Evolutionary conservation across 2,888 invertebrate species (phyloP), one percentile per base, ranked within the genome.

Genomic region (Temnothorax unifasciatus): DNA sequence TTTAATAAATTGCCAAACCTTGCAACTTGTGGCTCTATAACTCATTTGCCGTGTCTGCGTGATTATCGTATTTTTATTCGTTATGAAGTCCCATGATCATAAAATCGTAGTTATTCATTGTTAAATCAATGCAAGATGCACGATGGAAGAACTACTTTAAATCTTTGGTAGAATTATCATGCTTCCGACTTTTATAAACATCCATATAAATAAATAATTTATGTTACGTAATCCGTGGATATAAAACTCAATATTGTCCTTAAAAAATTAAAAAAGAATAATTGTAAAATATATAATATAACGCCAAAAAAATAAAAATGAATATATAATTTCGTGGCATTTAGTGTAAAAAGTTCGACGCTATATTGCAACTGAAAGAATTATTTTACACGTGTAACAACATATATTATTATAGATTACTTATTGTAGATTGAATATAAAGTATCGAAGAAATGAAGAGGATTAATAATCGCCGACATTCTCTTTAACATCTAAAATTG

Each of bases 31-130:
- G 38, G 15, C 0, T 21, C 18, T 74, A 25, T 74, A 25, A 57
- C 25, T 15, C 2, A n/a, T 34, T 34, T 1, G 18, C 25, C 25
- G 3, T 41, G 18, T 34, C 0, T 34, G 6, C 6, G 34, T 34
- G 34, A n/a, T n/a, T 21, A 15, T 57, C 13, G 8, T 18, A n/a
- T 44, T 74, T 61, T 74, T 61, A 47, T 74, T 74, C 8, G 41
- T n/a, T 57, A 25, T 54, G 41, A 73, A 57, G 41, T 41, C 15
- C 3, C 41, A 44, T 18, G 29, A 52, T 63, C 34, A 21, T 44
- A 63, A 59, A 73, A 57, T 64, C 61, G 52, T 63, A 84, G 86
- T 87, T 84, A 86, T 73, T 13, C 63, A 66, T 81, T 6, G 74
- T 87, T 84, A 87, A 87, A 84, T 54, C 54, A 44, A 15, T 29